A percentile compares a stretch with the other conserved stretches of the same genome.
Evolutionary conservation across 1,140 invertebrate genomes (phyloP).

Genomic region (Antheraea pernyi): DNA sequence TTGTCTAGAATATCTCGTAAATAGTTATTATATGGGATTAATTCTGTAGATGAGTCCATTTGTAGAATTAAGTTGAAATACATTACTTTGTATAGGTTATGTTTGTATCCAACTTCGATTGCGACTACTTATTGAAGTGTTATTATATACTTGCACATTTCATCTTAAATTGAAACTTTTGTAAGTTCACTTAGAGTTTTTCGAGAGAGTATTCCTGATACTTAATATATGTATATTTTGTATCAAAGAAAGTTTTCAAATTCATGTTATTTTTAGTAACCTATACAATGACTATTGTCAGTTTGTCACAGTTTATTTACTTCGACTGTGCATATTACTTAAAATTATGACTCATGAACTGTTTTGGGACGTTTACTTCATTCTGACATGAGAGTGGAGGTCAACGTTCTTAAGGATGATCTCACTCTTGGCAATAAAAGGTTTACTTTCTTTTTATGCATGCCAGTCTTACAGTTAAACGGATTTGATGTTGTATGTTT

Average conservation of each 20-base stretch:
- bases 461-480: background rate
- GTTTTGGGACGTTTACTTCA: conserved; percentile 47
- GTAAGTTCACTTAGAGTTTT: no score
- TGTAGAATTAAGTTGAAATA: background rate
- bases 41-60: background rate
- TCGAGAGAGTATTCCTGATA: no score
- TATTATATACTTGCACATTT: no score
- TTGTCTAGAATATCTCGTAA: background rate
- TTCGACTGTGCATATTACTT: conserved; percentile 19
- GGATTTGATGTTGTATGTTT: background rate
- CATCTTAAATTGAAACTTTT: no score
- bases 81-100: conserved; percentile 39
- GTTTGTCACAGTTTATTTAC: conserved; percentile 4
- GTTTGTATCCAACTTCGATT: conserved; percentile 16
- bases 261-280: background rate
- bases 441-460: conserved; percentile 6
- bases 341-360: conserved; percentile 45
- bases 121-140: background rate
- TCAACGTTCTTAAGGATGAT: conserved; percentile 16
- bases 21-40: background rate
- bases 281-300: conserved; percentile 17
- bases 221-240: no score
- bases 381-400: conserved; percentile 23
- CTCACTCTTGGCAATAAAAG: conserved; percentile 15
- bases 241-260: background rate